phyloP scores from a whole-genome alignment of 2,888 invertebrate species.

The Agrochola circellaris region DNA sequence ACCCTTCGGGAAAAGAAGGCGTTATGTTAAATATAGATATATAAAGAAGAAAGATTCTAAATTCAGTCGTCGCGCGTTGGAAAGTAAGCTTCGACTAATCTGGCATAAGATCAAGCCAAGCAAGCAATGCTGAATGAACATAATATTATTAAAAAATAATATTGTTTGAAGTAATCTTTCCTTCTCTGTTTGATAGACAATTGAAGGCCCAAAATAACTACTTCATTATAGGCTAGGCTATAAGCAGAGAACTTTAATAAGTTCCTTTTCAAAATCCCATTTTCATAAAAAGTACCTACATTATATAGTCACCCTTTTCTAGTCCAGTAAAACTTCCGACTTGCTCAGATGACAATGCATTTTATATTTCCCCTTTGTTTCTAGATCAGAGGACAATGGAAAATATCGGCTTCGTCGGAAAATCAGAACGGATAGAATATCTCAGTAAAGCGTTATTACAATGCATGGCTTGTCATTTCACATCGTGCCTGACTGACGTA shows the following conservation, averaged over 20 bases:
- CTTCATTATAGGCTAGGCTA: neutral
- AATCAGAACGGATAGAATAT: conserved; percentile 24
- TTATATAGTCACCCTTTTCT: neutral
- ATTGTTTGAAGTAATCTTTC: neutral
- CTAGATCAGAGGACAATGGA: conserved; percentile 25
- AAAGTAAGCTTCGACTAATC: too few species aligned
- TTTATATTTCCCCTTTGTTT: conserved; percentile 28
- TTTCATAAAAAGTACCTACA: neutral
- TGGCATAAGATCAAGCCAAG: neutral
- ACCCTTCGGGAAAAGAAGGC: neutral
- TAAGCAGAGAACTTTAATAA: neutral
- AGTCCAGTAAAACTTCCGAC: neutral
- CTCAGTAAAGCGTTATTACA: conserved; percentile 20
- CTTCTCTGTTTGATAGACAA: neutral
- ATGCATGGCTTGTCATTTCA: conserved; percentile 6
- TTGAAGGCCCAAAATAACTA: neutral
- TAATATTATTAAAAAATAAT: neutral
- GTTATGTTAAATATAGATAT: neutral
- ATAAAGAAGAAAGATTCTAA: too few species aligned
- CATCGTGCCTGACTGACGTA: conserved; percentile 12
- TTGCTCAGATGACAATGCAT: conserved; percentile 26
- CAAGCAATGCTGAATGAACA: neutral
- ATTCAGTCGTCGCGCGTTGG: too few species aligned
- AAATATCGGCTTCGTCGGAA: conserved; percentile 22
- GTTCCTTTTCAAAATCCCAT: neutral